These are phyloP conservation scores for Pseudobourletiella spinata DNA, from an alignment of 1,140 invertebrate species.

Conservation along the genomic window DNA sequence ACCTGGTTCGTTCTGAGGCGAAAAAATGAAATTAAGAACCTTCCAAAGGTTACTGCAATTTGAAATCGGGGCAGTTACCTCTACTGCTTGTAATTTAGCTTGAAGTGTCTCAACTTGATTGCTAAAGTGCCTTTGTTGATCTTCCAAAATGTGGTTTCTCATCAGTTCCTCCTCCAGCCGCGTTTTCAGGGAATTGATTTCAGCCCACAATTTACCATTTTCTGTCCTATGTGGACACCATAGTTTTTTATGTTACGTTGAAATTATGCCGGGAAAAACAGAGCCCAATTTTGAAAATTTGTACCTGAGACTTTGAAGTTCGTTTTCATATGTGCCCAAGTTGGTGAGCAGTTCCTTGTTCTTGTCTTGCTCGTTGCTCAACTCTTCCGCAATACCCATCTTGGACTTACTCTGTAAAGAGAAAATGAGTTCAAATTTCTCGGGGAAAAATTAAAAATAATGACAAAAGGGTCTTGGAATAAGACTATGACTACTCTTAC, in stretches of 20 bases:
- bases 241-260: too few relatives aligned
- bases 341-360: neutral
- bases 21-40: neutral
- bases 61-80: neutral
- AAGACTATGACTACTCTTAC: too few relatives aligned
- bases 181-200: neutral
- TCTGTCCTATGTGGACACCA: neutral
- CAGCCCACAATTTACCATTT: neutral
- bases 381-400: slow-evolving; percentile 25
- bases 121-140: slow-evolving; percentile 16
- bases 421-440: slow-evolving; percentile 1
- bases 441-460: neutral
- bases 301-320: neutral
- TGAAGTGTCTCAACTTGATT: slow-evolving; percentile 16
- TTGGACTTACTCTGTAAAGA: slow-evolving; percentile 25
- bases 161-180: slow-evolving; percentile 16
- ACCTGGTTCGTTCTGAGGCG: too few relatives aligned
- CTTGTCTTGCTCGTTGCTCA: slow-evolving; percentile 22
- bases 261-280: too few relatives aligned
- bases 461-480: too few relatives aligned
- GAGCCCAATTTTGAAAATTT: neutral
- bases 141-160: slow-evolving; percentile 5
- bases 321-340: neutral
- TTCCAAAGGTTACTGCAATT: neutral
- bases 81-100: neutral